Conservation (phyloP, 2,888 invertebrate genomes). For the Acronicta leporina region DNA sequence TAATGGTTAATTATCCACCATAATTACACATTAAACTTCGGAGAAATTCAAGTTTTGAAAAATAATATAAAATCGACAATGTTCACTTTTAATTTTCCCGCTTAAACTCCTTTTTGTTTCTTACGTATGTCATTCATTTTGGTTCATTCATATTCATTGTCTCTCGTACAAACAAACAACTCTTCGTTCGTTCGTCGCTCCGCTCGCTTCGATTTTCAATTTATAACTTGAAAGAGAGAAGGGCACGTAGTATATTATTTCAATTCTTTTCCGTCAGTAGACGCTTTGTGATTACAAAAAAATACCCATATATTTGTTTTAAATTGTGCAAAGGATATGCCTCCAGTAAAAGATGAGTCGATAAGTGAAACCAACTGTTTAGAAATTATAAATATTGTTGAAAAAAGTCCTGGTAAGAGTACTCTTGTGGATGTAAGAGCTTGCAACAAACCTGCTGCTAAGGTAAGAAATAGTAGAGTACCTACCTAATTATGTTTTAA, state of each 20-base stretch:
- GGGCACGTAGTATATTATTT: slow-evolving; percentile 1
- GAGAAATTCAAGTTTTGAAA: too few relatives aligned
- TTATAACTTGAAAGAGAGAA: slow-evolving; percentile 41
- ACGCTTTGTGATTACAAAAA: background rate
- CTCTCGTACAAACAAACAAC: too few relatives aligned
- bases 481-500: background rate
- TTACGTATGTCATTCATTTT: slow-evolving; percentile 27
- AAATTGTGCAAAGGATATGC: slow-evolving; percentile 78
- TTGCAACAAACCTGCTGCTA: slow-evolving; percentile 91
- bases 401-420: slow-evolving; percentile 86
- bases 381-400: slow-evolving; percentile 82
- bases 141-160: slow-evolving; percentile 23
- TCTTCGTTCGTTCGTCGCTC: too few relatives aligned
- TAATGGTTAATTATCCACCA: too few relatives aligned
- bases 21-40: too few relatives aligned
- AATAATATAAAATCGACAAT: too few relatives aligned
- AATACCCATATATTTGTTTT: slow-evolving; percentile 34
- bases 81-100: too few relatives aligned
- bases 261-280: background rate
- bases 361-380: slow-evolving; percentile 84
- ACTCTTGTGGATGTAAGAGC: slow-evolving; percentile 91
- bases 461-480: slow-evolving; percentile 82
- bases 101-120: background rate
- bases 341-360: slow-evolving; percentile 86
- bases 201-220: slow-evolving; percentile 66